Evolutionary conservation across 2,888 invertebrate genomes (phyloP).

Genomic region (Fragum whitleyi): DNA sequence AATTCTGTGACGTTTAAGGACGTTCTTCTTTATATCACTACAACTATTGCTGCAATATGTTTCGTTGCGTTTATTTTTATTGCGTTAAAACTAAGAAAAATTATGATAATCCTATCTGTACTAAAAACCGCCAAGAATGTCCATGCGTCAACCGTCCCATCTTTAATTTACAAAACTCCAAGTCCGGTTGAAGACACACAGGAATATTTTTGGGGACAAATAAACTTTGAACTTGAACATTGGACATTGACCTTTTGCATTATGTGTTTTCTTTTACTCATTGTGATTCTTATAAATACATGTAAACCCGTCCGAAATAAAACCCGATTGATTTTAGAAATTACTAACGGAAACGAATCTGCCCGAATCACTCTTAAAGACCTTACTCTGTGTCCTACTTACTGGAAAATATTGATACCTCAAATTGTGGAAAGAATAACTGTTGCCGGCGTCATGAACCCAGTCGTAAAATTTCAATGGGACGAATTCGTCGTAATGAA

Average conservation of each 20-base stretch:
- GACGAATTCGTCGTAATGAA: conserved; percentile 30
- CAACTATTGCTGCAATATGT: conserved; percentile 23
- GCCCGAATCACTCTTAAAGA: conserved; percentile 3
- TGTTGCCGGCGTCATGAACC: not conserved
- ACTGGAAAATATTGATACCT: conserved; percentile 22
- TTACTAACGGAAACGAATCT: conserved; percentile 9
- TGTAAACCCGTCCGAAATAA: not conserved
- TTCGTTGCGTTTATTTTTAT: not conserved
- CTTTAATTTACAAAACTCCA: conserved; percentile 32
- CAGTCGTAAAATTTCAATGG: conserved; percentile 22
- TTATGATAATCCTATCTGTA: conserved; percentile 23
- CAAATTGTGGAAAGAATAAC: not conserved
- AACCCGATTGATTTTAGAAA: conserved; percentile 6
- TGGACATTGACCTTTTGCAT: conserved; percentile 22
- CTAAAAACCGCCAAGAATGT: conserved; percentile 8
- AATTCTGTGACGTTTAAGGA: too few relatives aligned
- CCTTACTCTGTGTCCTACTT: conserved; percentile 20
- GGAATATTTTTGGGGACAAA: conserved; percentile 21
- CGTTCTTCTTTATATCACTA: conserved; percentile 27
- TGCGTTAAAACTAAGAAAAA: conserved; percentile 32
- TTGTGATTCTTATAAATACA: conserved; percentile 10
- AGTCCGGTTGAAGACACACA: not conserved
- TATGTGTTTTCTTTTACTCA: conserved; percentile 1
- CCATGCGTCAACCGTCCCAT: conserved; percentile 26
- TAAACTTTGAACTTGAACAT: conserved; percentile 27